A percentile compares a stretch with the other conserved stretches of the same genome.
Evolutionary conservation across 1,140 invertebrate species (phyloP).

Genomic region (Saccostrea echinata): DNA sequence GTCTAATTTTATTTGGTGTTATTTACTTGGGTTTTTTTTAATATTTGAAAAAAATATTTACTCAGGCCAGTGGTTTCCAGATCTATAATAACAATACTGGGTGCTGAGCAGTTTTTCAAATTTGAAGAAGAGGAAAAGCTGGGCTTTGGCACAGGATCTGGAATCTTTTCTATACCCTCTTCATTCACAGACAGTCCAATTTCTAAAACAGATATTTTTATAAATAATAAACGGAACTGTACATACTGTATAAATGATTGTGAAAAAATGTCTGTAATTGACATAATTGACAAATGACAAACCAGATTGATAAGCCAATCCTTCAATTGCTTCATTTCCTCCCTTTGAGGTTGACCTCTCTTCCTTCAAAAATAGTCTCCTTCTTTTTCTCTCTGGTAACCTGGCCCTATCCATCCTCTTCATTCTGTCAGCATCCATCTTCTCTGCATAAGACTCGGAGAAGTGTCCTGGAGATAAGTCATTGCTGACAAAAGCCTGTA

Average conservation of each 20-base stretch:
- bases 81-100: constrained; percentile 16
- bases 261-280: neutral
- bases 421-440: constrained; percentile 43
- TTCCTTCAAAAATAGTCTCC: constrained; percentile 50
- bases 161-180: constrained; percentile 39
- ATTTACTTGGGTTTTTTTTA: neutral
- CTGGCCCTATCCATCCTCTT: neutral
- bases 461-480: constrained; percentile 52
- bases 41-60: constrained; percentile 31
- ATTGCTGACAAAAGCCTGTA: constrained; percentile 44
- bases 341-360: constrained; percentile 46
- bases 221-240: neutral
- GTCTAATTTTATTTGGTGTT: neutral
- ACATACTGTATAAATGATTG: neutral
- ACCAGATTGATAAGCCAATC: constrained; percentile 55
- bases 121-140: constrained; percentile 23
- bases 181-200: constrained; percentile 37
- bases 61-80: constrained; percentile 43
- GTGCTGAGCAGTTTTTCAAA: neutral
- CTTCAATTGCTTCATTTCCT: constrained; percentile 49
- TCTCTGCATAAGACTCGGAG: constrained; percentile 45
- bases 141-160: constrained; percentile 38
- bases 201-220: neutral
- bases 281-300: neutral
- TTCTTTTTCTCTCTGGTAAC: constrained; percentile 43